phyloP scores from a whole-genome alignment of 2,888 invertebrate genomes.

The Cryptophagus acutangulus region DNA sequence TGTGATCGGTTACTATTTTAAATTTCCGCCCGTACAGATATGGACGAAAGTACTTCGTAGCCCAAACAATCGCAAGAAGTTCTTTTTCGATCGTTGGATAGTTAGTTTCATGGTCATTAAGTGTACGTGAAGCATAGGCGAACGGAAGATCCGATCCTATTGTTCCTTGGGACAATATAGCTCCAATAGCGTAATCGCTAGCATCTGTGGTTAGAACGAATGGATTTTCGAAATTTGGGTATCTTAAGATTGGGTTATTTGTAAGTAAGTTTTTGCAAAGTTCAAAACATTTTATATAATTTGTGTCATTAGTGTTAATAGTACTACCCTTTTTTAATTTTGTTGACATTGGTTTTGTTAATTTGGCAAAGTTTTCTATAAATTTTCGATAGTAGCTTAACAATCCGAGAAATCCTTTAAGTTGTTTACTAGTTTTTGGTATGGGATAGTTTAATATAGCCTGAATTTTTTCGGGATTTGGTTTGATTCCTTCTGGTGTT shows the following conservation, averaged over 20 bases:
- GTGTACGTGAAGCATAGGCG: constrained; percentile 31
- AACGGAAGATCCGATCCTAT: constrained; percentile 35
- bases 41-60: constrained; percentile 4
- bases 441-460: background rate
- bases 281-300: constrained; percentile 3
- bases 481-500: constrained; percentile 28
- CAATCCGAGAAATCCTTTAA: constrained; percentile 9
- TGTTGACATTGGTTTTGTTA: constrained; percentile 8
- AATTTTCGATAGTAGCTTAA: constrained; percentile 12
- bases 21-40: constrained; percentile 19
- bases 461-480: no score
- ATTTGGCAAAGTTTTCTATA: constrained; percentile 11
- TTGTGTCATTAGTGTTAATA: background rate
- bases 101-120: constrained; percentile 30
- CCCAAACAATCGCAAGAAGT: constrained; percentile 9
- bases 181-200: constrained; percentile 29
- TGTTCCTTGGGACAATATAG: constrained; percentile 33
- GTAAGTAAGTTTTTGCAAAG: constrained; percentile 12
- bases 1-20: constrained; percentile 14
- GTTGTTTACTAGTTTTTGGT: background rate
- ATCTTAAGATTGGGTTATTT: constrained; percentile 21
- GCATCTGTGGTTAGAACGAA: constrained; percentile 35
- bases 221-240: constrained; percentile 29
- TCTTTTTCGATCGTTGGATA: constrained; percentile 26
- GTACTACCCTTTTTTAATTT: constrained; percentile 1